Percentiles rank a stretch among this genome's conserved stretches.
Conservation (phyloP, 2,113 vertebrate species). For the Engystomops pustulosus region DNA sequence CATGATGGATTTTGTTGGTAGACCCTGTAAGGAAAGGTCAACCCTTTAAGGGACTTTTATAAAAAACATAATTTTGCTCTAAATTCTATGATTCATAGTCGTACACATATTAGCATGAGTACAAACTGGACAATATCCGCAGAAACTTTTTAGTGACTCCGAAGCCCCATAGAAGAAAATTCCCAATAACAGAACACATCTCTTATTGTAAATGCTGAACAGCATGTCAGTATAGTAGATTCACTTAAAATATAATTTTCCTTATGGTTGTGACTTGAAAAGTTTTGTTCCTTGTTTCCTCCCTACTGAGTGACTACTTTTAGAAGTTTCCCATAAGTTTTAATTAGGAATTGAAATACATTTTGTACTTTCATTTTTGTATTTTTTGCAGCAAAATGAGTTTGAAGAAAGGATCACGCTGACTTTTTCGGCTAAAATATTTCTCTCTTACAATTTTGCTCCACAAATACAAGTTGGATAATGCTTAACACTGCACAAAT, state of each 20-base stretch:
- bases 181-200: background rate
- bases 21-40: too few relatives aligned
- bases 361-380: conserved; percentile 19
- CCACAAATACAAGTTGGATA: background rate
- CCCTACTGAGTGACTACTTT: conserved; percentile 4
- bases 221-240: background rate
- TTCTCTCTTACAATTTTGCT: background rate
- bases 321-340: conserved; percentile 19
- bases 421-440: conserved; percentile 27
- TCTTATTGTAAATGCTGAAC: conserved; percentile 17
- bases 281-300: conserved; percentile 20
- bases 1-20: too few relatives aligned
- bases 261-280: background rate
- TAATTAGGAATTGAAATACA: conserved; percentile 32
- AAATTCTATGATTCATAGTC: too few relatives aligned
- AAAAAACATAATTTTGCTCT: too few relatives aligned
- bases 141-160: background rate
- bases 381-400: background rate
- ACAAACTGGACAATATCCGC: background rate
- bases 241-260: conserved; percentile 7
- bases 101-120: too few relatives aligned
- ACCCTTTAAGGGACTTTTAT: too few relatives aligned
- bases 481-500: background rate
- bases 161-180: background rate
- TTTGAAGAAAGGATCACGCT: conserved; percentile 9